Percentiles rank a stretch among this genome's conserved stretches.
Evolutionary conservation across 2,888 invertebrate species (phyloP).

Genomic region (Perithous albicinctus): DNA sequence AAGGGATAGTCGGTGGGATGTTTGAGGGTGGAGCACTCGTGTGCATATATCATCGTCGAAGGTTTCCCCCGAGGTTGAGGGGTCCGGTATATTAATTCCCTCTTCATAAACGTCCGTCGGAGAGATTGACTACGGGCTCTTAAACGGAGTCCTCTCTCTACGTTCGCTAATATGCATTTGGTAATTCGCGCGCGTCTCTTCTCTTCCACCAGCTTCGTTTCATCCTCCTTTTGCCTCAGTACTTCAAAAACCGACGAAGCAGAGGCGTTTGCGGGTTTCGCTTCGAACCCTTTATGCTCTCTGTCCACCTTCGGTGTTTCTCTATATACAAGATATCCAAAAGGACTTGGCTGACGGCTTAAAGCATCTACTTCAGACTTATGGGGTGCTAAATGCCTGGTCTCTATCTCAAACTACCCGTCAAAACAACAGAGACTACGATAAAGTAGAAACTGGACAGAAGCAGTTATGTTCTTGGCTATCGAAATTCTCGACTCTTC

Average conservation of each 20-base stretch:
- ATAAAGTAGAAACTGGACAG: constrained; percentile 55
- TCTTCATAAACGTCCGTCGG: constrained; percentile 84
- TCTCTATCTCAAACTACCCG: constrained; percentile 16
- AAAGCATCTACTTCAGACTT: constrained; percentile 43
- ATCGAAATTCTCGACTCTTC: constrained; percentile 5
- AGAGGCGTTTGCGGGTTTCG: constrained; percentile 49
- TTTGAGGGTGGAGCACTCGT: constrained; percentile 78
- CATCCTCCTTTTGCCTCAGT: constrained; percentile 32
- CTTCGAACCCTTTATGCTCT: constrained; percentile 48
- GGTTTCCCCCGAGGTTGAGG: constrained; percentile 79
- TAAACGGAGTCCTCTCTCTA: constrained; percentile 82
- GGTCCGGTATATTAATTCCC: constrained; percentile 84
- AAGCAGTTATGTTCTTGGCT: constrained; percentile 17
- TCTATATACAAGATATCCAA: constrained; percentile 42
- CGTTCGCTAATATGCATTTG: constrained; percentile 83
- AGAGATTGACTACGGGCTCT: constrained; percentile 84
- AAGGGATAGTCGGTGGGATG: constrained; percentile 57
- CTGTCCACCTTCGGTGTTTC: constrained; percentile 44
- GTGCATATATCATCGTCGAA: constrained; percentile 82
- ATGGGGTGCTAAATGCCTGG: constrained; percentile 51
- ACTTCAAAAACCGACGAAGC: background rate
- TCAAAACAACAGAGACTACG: constrained; percentile 6
- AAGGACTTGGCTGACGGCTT: constrained; percentile 10
- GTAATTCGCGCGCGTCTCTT: constrained; percentile 78
- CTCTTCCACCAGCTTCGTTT: constrained; percentile 43